Base-by-base conservation (phyloP, 2,888 invertebrate species). In the Cataglyphis livida region DNA sequence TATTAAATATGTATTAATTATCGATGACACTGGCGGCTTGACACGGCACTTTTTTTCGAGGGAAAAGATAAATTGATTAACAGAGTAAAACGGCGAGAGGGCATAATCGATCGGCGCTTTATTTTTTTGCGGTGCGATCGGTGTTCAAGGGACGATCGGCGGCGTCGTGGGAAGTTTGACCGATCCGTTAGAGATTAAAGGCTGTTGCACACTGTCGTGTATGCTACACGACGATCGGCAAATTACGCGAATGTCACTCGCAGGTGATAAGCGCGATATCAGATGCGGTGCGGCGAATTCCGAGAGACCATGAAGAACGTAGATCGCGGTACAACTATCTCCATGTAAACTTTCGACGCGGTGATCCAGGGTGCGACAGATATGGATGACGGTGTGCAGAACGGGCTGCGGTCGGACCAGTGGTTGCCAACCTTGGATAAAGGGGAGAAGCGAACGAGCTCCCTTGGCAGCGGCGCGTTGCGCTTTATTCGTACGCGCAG, bases 401-500 rank as follows among this genome's bases (percentile, higher is more conserved):
- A 90, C 83, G 88, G 91, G 66, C 83, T 87, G 82, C 91, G 89
- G 86, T 25, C 85, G 68, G 92, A 92, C 83, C 94, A 93, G 93
- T 93, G 94, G 93, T 91, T 92, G 88, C 87, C 93, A 89, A 87
- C 89, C 82, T 89, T 90, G 78, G 89, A 90, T 82, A 89, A 88
- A 84, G 86, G 88, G 51, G 92, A 91, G 73, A 93, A 93, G 84
- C 90, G 91, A 84, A 75, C 90, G n/a, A 89, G 81, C 62, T 89
- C 91, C 48, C 87, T 93, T 81, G 92, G 93, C 86, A 92, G 91
- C 90, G 93, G 93, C 59, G 93, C 94, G 70, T 90, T 94, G 44
- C 91, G 93, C 41, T 94, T 94, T 83, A 94, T 94, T 84, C 92
- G 94, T 66, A 92, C 92, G 85, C 93, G 94, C 38, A 91, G 92